Percentiles rank a stretch among this genome's conserved stretches.
Evolutionary conservation across 2,797 vertebrate genomes (phyloP).

Genomic region (Threskiornis aethiopicus): DNA sequence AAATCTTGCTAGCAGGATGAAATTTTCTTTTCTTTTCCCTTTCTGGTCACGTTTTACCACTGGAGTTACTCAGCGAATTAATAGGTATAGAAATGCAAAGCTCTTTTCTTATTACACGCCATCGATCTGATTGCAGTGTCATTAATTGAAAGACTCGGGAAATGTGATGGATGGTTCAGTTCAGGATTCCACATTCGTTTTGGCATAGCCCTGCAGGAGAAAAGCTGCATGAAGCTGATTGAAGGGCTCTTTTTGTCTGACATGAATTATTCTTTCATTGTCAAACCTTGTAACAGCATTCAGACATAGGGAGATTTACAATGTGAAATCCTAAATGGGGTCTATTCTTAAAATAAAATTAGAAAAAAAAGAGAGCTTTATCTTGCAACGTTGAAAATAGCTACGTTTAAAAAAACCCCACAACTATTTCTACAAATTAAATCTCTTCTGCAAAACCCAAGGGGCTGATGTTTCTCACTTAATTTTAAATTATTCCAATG

Average conservation of each 20-base stretch:
- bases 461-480: constrained; percentile 38
- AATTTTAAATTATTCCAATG: constrained; percentile 50
- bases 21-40: constrained; percentile 71
- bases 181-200: constrained; percentile 67
- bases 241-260: constrained; percentile 73
- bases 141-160: constrained; percentile 78
- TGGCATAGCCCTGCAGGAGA: constrained; percentile 70
- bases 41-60: constrained; percentile 75
- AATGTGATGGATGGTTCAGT: constrained; percentile 76
- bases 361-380: constrained; percentile 36
- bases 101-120: constrained; percentile 80
- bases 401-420: not conserved
- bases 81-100: constrained; percentile 82
- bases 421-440: constrained; percentile 56
- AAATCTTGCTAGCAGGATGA: constrained; percentile 50
- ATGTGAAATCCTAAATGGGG: constrained; percentile 69
- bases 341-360: constrained; percentile 70
- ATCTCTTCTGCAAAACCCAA: constrained; percentile 43
- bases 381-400: constrained; percentile 33
- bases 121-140: constrained; percentile 83
- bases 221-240: constrained; percentile 70
- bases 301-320: constrained; percentile 74
- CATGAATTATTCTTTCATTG: constrained; percentile 77
- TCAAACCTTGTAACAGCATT: constrained; percentile 74
- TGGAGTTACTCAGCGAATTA: constrained; percentile 81